Base-by-base conservation (phyloP, 2,797 vertebrate species). In the Lutjanus campechanus region DNA sequence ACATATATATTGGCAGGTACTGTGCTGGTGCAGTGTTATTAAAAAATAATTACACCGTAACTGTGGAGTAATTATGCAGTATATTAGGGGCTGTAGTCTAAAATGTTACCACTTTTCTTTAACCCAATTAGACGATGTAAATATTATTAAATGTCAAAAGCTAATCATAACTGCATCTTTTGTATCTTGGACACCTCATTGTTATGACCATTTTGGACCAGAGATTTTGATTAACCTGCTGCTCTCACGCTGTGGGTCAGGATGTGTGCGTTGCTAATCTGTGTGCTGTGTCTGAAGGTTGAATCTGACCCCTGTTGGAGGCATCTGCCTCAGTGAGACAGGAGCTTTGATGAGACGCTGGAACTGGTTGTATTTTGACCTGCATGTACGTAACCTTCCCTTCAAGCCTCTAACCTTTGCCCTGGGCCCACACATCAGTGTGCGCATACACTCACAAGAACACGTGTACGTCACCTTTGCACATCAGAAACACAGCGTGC, bases 311-410 rank as follows among this genome's bases (percentile, higher is more conserved):
- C 76, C 84, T 16, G 43, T 8, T 75, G 84, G 85, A 83, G 82
- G 76, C 73, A 36, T 85, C 41, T 77, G 51, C 81, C 75, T 77
- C 62, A 58, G 36, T 8, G 61, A 86, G 59, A 76, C 36, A 2
- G 47, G 85, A 69, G 79, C 71, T 69, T 63, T 82, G 75, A 86
- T 68, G 78, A 92, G 92, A 60, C 1, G 0, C 19, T 94, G 90
- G 88, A 91, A 81, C 11, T 90, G 91, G 86, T 79, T 73, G 22
- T 89, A 92, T 74, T 68, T 78, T 73, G 79, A 81, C 44, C 61
- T 43, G 0, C 73, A 64, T 67, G 58, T 71, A 10, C 59, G 1
- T 19, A 43, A 70, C 60, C 82, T 81, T 77, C 62, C 74, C 43
- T 87, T 84, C 70, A 73, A 76, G 77, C 81, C 69, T 51, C 72